Conservation (phyloP, 1,140 invertebrate species). For the Oryctes rhinoceros region DNA sequence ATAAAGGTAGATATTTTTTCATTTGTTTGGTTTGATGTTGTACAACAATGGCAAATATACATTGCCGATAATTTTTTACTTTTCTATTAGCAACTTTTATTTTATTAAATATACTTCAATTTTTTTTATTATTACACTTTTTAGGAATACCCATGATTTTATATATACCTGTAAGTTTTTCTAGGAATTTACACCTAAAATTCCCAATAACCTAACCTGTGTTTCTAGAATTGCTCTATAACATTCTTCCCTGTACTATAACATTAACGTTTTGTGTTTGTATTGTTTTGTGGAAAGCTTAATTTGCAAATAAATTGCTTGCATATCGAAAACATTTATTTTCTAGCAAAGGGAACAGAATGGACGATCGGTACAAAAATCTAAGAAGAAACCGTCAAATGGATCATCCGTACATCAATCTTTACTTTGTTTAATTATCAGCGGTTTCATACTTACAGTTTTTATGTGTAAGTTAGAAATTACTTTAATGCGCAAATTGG, state of each 20-base stretch:
- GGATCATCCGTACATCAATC: constrained; percentile 54
- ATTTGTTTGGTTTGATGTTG: background rate
- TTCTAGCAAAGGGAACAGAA: constrained; percentile 57
- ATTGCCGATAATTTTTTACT: background rate
- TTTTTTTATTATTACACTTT: constrained; percentile 21
- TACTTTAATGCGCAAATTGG: constrained; percentile 7
- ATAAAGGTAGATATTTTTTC: background rate
- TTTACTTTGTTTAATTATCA: constrained; percentile 57
- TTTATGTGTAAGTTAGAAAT: constrained; percentile 54
- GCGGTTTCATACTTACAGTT: constrained; percentile 56
- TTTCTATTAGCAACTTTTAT: background rate
- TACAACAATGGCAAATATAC: background rate
- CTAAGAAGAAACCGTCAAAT: constrained; percentile 51
- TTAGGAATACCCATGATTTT: constrained; percentile 28
- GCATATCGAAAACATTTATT: too few species aligned
- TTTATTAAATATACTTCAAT: background rate
- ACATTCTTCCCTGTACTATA: background rate
- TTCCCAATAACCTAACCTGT: background rate
- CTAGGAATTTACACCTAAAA: background rate
- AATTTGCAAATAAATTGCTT: background rate
- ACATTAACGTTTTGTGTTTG: constrained; percentile 20
- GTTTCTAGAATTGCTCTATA: constrained; percentile 2
- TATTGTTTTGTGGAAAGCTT: background rate
- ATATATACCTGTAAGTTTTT: constrained; percentile 35
- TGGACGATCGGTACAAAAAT: constrained; percentile 49